Evolutionary conservation across 2,113 vertebrate genomes (phyloP), one percentile per base, ranked within the genome.

Genomic region (Eulemur rufifrons): DNA sequence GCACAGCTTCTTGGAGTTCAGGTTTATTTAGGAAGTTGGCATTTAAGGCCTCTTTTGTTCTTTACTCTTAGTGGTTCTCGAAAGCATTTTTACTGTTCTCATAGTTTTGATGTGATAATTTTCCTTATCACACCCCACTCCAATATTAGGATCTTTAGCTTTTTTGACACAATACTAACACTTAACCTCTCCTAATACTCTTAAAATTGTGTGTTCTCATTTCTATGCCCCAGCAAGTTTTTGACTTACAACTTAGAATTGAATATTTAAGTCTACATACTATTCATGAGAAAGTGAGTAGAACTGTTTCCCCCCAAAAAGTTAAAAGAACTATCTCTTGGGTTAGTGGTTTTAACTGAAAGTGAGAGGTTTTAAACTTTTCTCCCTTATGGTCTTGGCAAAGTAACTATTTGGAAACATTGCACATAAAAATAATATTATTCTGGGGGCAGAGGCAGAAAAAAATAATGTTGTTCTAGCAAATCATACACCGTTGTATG

Each of bases 351-450:
- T 97, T 96, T 90, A 95, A 89, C 66, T 77, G 74, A 83, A 81
- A 45, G 0, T 68, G 1, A 84, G 42, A 84, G 42, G 54, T 64
- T 71, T 69, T 92, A 76, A 15, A 88, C 85, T 59, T 82, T 81
- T 96, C 78, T 86, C 80, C 42, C 11, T 66, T 14, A 5, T 54
- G 23, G 85, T 96, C 71, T 86, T 94, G 76, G 81, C 50, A 73
- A 96, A 94, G 71, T 50, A 97, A 90, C 29, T 45, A 6, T 91
- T 97, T 95, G 86, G 80, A 90, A 74, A 95, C 95, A 50, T n/a
- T 25, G 52, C n/a, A 32, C 23, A 32, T 68, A 69, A 32, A 45
- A 83, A 34, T 95, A 82, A 95, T 86, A 69, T 73, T 96, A 82
- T 69, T 95, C 80, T 66, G 17, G 52, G 17, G 17, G 17, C 17